These are phyloP conservation scores for Oplegnathus fasciatus DNA, from an alignment of 2,113 vertebrate genomes.

Conservation along the genomic window DNA sequence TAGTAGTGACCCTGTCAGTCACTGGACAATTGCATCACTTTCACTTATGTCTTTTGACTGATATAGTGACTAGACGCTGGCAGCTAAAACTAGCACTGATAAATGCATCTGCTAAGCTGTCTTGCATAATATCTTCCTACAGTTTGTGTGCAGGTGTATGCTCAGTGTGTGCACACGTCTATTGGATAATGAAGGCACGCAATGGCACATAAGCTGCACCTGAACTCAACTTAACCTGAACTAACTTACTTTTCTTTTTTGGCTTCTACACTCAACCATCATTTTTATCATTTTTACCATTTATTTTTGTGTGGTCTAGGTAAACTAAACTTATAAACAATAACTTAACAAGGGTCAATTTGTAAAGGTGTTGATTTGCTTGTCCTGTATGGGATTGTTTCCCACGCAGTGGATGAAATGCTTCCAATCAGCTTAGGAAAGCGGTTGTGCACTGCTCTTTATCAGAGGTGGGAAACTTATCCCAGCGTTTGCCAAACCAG, in stretches of 20 bases:
- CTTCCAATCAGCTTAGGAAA: no score
- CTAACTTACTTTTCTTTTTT: background rate
- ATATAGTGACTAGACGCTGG: background rate
- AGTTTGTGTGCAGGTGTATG: background rate
- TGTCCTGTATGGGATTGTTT: background rate
- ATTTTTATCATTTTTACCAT: background rate
- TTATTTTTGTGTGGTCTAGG: no score
- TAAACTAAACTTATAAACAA: background rate
- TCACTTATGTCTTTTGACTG: background rate
- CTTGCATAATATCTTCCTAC: constrained; percentile 15
- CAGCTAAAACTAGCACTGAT: background rate
- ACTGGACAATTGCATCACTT: no score
- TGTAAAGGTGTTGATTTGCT: background rate
- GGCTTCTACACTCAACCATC: background rate
- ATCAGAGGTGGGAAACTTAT: no score
- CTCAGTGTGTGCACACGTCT: constrained; percentile 5
- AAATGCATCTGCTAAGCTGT: constrained; percentile 9
- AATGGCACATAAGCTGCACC: background rate
- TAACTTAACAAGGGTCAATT: no score
- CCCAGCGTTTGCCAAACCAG: no score
- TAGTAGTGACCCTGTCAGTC: background rate
- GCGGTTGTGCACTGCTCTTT: no score
- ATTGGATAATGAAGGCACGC: background rate
- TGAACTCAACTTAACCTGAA: constrained; percentile 5
- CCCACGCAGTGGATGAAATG: no score